phyloP scores from a whole-genome alignment of 2,888 invertebrate species.

The Glyphotaelius pellucidus region DNA sequence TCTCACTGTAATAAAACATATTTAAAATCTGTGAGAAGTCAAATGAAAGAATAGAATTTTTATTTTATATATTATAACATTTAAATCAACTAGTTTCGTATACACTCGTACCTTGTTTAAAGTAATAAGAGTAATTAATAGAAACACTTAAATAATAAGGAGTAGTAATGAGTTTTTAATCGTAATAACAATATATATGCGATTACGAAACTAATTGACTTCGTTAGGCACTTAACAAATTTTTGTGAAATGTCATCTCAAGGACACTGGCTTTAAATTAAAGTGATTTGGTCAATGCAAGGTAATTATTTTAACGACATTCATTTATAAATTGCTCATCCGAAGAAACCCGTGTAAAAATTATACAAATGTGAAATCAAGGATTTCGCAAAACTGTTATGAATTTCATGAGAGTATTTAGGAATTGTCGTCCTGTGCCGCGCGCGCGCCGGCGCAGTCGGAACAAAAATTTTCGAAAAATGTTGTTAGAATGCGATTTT shows the following conservation, averaged over 20 bases:
- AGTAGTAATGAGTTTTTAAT: not conserved
- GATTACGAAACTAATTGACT: not conserved
- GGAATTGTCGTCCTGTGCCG: too few relatives aligned
- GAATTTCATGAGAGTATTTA: not conserved
- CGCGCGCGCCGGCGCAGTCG: too few relatives aligned
- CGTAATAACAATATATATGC: not conserved
- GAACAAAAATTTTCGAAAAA: too few relatives aligned
- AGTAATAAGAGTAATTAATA: too few relatives aligned
- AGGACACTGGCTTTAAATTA: not conserved
- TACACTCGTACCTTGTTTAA: too few relatives aligned
- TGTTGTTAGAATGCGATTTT: too few relatives aligned
- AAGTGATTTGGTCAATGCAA: not conserved
- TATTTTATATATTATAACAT: too few relatives aligned
- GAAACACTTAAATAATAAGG: too few relatives aligned
- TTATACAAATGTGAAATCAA: not conserved
- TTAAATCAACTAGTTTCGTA: too few relatives aligned
- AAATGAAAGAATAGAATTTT: too few relatives aligned
- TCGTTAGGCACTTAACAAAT: not conserved
- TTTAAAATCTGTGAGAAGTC: too few relatives aligned
- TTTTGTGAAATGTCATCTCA: not conserved
- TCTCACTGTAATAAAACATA: too few relatives aligned
- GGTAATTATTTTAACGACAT: not conserved
- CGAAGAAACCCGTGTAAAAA: not conserved
- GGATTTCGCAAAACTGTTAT: not conserved
- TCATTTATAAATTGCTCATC: not conserved